phyloP scores from a whole-genome alignment of 2,113 vertebrate genomes.

The Loxodonta africana region DNA sequence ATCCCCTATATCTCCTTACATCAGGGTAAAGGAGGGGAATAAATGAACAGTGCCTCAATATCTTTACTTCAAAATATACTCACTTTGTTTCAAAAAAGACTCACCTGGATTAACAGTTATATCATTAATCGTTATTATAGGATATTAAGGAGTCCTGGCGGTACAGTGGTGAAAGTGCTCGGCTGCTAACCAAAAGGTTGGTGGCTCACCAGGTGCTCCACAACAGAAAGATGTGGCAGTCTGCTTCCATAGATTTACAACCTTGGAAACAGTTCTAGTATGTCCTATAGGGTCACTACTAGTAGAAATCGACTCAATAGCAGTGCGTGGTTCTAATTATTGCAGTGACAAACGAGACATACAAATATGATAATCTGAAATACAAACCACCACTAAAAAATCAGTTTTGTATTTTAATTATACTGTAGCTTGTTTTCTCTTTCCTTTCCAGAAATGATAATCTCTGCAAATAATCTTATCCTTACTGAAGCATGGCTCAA shows the following conservation, averaged over 20 bases:
- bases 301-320: too few relatives aligned
- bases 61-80: slow-evolving; percentile 64
- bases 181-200: too few relatives aligned
- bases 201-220: too few relatives aligned
- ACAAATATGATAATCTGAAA: slow-evolving; percentile 4
- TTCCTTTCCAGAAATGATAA: slow-evolving; percentile 46
- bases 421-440: not conserved
- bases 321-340: not conserved
- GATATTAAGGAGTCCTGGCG: too few relatives aligned
- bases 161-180: too few relatives aligned
- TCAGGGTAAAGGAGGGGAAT: not conserved
- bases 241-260: too few relatives aligned
- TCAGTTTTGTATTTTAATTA: slow-evolving; percentile 61
- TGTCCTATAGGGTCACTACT: too few relatives aligned
- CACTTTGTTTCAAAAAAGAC: not conserved
- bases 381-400: slow-evolving; percentile 24
- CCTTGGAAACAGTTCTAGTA: too few relatives aligned
- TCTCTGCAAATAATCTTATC: slow-evolving; percentile 53
- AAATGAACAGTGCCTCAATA: not conserved
- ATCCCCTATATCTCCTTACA: not conserved
- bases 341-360: not conserved
- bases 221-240: too few relatives aligned
- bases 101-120: slow-evolving; percentile 2
- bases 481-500: slow-evolving; percentile 9
- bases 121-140: slow-evolving; percentile 28